Conservation (phyloP, 23 tunicate genomes). For the Corella eumyota region DNA sequence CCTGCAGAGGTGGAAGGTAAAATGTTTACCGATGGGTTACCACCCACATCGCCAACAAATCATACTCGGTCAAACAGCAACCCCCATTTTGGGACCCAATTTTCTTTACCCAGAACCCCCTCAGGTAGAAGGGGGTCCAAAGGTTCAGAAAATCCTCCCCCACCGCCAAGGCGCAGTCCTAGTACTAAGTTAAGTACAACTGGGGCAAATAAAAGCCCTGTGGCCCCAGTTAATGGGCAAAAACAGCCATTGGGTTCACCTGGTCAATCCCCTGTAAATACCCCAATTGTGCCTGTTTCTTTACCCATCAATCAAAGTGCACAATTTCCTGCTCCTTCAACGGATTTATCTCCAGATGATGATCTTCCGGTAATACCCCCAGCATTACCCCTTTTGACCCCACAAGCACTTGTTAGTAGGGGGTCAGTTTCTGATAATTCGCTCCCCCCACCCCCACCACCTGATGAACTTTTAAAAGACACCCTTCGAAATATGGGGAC, state of each 20-base stretch:
- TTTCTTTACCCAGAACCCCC: not conserved
- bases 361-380: conserved; percentile 38
- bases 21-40: conserved; percentile 12
- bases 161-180: conserved; percentile 42
- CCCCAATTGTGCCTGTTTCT: too few species aligned
- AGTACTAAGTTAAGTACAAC: conserved; percentile 18
- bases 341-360: conserved; percentile 22
- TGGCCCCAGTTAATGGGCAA: not conserved
- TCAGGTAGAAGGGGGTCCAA: not conserved
- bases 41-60: conserved; percentile 2
- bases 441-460: conserved; percentile 36
- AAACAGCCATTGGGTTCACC: not conserved
- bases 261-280: not conserved
- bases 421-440: too few species aligned
- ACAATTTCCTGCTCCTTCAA: not conserved
- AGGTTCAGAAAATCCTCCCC: too few species aligned
- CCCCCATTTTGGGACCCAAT: not conserved
- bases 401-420: conserved; percentile 13
- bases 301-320: too few species aligned
- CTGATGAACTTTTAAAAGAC: conserved; percentile 18
- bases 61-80: not conserved
- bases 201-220: not conserved
- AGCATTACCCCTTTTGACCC: conserved; percentile 30
- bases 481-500: too few species aligned
- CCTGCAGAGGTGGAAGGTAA: conserved; percentile 8